Evolutionary conservation across 2,113 vertebrate genomes (phyloP), one percentile per base, ranked within the genome.

Genomic region (Pavo muticus): DNA sequence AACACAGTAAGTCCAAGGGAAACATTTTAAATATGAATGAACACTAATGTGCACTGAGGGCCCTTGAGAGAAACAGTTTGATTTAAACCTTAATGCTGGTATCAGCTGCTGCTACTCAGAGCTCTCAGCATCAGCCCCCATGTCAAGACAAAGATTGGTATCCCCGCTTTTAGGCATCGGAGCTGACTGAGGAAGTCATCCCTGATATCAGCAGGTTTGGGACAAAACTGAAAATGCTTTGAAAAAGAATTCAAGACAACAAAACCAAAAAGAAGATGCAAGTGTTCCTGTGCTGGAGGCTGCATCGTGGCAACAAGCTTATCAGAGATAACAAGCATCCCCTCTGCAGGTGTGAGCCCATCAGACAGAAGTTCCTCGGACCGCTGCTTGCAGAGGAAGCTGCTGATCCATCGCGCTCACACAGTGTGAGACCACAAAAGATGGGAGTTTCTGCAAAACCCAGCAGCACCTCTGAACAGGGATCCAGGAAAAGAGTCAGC

Each of bases 271-370:
- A 27, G 54, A 44, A 40, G 37, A 78, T 16, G 48, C 40, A 11
- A 17, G 29, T 0, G 7, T 29, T 27, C 5, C 64, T 12, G 52
- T 1, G 11, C 40, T 20, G 14, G 4, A 3, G 4, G 74, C 40
- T 24, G 50, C 39, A 10, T 3, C 20, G 7, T 4, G 1, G 74
- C 10, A 85, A 14, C 10, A 5, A 45, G 40, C 40, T 74, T 14
- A 48, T 23, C 21, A 23, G 11, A 48, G 47, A 23, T 48, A 48
- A 48, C 47, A 48, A 48, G 47, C 47, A 4, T 48, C 42, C 37
- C 2, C 14, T 8, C 42, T 0, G 2, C 39, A 16, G 42, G 29
- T 5, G 9, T 1, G 9, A 24, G 16, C 37, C 61, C 14, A 1
- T 9, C 1, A 1, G 42, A 5, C 2, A 35, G 54, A 29, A 30